Percentiles rank a stretch among this genome's conserved stretches.
Conservation (phyloP, 2,113 vertebrate species). For the Apodemus sylvaticus region DNA sequence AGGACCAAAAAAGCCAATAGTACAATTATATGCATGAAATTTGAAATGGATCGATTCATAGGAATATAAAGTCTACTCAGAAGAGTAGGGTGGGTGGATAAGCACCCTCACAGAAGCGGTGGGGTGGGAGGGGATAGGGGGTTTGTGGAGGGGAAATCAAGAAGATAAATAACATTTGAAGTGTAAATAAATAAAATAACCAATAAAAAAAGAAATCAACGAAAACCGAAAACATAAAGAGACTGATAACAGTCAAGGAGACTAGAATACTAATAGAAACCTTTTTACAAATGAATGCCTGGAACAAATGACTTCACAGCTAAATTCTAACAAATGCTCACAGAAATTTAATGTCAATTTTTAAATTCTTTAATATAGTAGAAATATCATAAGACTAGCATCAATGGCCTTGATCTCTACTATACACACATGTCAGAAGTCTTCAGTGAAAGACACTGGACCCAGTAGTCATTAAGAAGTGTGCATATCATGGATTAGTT, state of each 20-base stretch:
- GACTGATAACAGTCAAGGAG: background rate
- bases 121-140: too few species aligned
- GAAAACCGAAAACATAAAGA: background rate
- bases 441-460: background rate
- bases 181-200: too few species aligned
- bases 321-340: background rate
- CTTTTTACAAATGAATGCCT: background rate
- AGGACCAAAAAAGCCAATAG: background rate
- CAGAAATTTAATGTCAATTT: background rate
- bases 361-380: background rate
- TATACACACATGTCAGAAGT: background rate
- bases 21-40: background rate
- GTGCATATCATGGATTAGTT: too few species aligned
- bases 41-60: background rate
- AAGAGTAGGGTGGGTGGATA: background rate
- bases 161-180: too few species aligned
- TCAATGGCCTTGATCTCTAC: background rate
- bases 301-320: background rate
- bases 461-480: background rate
- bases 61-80: background rate
- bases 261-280: background rate
- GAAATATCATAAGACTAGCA: background rate
- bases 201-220: background rate
- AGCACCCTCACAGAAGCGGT: too few species aligned
- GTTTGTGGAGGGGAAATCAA: too few species aligned